These are phyloP conservation scores for Charaxes varanes DNA, from an alignment of 1,140 invertebrate species.

Conservation along the genomic window DNA sequence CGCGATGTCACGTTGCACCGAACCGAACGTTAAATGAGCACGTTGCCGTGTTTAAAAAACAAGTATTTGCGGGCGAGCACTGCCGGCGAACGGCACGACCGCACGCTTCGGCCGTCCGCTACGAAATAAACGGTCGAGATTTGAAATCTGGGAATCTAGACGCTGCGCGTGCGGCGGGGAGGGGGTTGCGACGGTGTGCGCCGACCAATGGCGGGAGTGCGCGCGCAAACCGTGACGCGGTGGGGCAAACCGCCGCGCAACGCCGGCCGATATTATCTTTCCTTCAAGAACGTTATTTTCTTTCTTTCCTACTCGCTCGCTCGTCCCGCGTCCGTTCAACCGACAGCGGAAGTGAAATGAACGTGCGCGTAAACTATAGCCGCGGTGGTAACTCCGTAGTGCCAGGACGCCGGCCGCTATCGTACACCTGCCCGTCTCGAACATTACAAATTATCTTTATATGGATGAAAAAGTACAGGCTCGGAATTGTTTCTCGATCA, in stretches of 20 bases:
- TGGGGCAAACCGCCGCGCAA: conserved; percentile 41
- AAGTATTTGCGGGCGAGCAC: conserved; percentile 29
- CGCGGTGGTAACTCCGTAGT: conserved; percentile 40
- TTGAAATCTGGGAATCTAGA: conserved; percentile 68
- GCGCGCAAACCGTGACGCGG: conserved; percentile 55
- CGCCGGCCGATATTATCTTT: conserved; percentile 57
- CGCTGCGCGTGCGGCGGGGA: conserved; percentile 56
- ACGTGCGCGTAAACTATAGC: conserved; percentile 58
- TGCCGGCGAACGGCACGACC: conserved; percentile 34
- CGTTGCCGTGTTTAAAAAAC: conserved; percentile 60
- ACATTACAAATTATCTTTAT: conserved; percentile 7
- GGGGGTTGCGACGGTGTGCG: conserved; percentile 16
- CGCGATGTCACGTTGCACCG: conserved; percentile 62
- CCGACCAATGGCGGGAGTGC: conserved; percentile 43
- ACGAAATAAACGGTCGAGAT: conserved; percentile 73
- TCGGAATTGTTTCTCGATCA: no score
- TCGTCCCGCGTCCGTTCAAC: conserved; percentile 64
- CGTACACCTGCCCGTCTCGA: conserved; percentile 25
- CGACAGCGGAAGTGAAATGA: conserved; percentile 66
- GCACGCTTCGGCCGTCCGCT: conserved; percentile 46
- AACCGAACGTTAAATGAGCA: conserved; percentile 54
- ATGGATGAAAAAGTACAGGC: no score
- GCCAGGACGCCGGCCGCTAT: conserved; percentile 21
- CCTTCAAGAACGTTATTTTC: conserved; percentile 65
- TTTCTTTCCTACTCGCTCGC: conserved; percentile 59